Conservation (phyloP, 2,797 vertebrate species). For the Vireo griseus region DNA sequence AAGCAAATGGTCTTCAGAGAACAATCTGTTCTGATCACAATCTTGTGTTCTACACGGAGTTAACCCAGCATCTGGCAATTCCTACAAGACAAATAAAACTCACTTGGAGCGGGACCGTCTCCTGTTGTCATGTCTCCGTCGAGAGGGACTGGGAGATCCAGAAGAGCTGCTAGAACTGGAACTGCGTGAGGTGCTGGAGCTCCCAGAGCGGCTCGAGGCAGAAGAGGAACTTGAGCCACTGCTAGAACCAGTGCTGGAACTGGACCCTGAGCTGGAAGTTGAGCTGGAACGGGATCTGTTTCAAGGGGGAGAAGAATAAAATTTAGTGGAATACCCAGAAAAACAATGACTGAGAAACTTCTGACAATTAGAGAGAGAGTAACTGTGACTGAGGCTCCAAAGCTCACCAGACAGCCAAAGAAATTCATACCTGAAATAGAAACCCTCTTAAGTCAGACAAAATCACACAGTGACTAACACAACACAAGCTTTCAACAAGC, state of each 20-base stretch:
- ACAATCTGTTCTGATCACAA: not conserved
- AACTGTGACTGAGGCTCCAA: not conserved
- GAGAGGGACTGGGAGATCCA: slow-evolving; percentile 88
- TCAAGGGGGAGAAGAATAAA: not conserved
- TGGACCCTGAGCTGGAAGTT: slow-evolving; percentile 92
- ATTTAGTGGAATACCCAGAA: not conserved
- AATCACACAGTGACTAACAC: not conserved
- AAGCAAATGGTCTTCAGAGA: not conserved
- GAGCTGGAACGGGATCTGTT: slow-evolving; percentile 87
- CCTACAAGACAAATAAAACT: not conserved
- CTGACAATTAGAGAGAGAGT: not conserved
- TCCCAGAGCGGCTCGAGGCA: slow-evolving; percentile 90
- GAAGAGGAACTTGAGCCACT: slow-evolving; percentile 96
- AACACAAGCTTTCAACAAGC: not conserved
- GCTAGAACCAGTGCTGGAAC: slow-evolving; percentile 94
- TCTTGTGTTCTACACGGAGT: not conserved
- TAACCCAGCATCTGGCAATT: not conserved
- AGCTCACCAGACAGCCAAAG: not conserved
- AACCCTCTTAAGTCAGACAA: not conserved
- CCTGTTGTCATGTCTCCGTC: slow-evolving; percentile 91
- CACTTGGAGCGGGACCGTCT: slow-evolving; percentile 92
- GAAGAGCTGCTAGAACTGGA: slow-evolving; percentile 95
- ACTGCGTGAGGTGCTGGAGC: slow-evolving; percentile 91
- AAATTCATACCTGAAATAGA: not conserved
- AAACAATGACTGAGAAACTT: not conserved